These are phyloP conservation scores for Cyanistes caeruleus DNA, from an alignment of 2,113 vertebrate species.

Conservation along the genomic window DNA sequence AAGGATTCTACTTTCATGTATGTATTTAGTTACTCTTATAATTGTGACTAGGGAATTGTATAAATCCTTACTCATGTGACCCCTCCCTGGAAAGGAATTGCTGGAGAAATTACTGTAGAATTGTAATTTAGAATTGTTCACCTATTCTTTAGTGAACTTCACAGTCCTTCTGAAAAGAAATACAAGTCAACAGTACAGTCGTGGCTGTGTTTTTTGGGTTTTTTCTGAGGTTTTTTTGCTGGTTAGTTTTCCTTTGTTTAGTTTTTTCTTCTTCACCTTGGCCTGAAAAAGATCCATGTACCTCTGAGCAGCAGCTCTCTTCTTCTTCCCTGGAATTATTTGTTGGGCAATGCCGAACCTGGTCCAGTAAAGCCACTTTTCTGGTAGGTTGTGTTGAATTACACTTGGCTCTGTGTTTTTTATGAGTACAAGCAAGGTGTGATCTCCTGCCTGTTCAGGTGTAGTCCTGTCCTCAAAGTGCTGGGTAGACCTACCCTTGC, in stretches of 20 bases:
- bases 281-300: not conserved
- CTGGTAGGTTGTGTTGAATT: not conserved
- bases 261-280: not conserved
- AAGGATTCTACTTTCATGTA: not conserved
- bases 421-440: not conserved
- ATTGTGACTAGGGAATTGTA: fast-evolving
- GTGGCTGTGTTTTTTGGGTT: fast-evolving
- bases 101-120: not conserved
- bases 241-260: not conserved
- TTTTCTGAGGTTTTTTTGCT: not conserved
- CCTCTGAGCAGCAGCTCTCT: not conserved
- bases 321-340: not conserved
- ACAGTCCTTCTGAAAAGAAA: not conserved
- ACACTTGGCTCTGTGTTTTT: not conserved
- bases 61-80: not conserved
- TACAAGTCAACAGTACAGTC: not conserved
- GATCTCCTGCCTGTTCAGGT: not conserved
- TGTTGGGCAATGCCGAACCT: not conserved
- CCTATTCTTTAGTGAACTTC: not conserved
- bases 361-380: not conserved
- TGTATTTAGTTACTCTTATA: not conserved
- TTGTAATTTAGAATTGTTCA: no score
- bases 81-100: not conserved
- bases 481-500: not conserved
- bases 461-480: not conserved